These are phyloP conservation scores for Aphaenogaster ashmeadi DNA, from an alignment of 1,140 invertebrate genomes.

Conservation along the genomic window DNA sequence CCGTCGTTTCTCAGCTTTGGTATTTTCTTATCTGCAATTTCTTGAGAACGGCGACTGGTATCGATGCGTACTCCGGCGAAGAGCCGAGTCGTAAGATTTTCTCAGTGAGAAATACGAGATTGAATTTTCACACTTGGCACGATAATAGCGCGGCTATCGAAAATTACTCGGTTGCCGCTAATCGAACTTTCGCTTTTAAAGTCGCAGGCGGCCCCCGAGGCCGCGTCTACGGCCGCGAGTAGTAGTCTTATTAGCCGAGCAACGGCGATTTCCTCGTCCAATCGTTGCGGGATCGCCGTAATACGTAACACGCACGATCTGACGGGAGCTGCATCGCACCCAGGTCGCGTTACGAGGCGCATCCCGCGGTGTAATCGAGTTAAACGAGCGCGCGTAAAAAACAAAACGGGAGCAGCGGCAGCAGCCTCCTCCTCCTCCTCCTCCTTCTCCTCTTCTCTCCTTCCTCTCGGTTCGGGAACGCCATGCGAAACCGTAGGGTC, in stretches of 20 bases:
- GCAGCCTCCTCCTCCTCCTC: conserved; percentile 15
- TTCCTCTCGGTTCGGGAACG: conserved; percentile 34
- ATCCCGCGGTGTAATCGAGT: conserved; percentile 47
- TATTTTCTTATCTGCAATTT: not conserved
- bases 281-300: conserved; percentile 30
- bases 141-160: not conserved
- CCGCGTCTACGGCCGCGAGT: not conserved
- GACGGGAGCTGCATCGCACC: not conserved
- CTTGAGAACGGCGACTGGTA: not conserved
- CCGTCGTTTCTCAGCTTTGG: not conserved
- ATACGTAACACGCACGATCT: conserved; percentile 1
- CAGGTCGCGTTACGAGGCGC: conserved; percentile 48
- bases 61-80: too few relatives aligned
- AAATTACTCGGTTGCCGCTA: conserved; percentile 20
- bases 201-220: not conserved
- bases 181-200: conserved; percentile 54
- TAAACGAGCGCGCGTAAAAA: conserved; percentile 54
- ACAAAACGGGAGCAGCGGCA: conserved; percentile 48
- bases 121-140: not conserved
- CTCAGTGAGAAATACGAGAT: not conserved
- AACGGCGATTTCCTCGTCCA: conserved; percentile 48
- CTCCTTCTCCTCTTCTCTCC: conserved; percentile 17
- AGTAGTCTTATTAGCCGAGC: conserved; percentile 35
- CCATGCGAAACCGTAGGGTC: conserved; percentile 62
- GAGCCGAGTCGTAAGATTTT: not conserved